Evolutionary conservation across 2,888 invertebrate genomes (phyloP).

Genomic region (Hemaris fuciformis): DNA sequence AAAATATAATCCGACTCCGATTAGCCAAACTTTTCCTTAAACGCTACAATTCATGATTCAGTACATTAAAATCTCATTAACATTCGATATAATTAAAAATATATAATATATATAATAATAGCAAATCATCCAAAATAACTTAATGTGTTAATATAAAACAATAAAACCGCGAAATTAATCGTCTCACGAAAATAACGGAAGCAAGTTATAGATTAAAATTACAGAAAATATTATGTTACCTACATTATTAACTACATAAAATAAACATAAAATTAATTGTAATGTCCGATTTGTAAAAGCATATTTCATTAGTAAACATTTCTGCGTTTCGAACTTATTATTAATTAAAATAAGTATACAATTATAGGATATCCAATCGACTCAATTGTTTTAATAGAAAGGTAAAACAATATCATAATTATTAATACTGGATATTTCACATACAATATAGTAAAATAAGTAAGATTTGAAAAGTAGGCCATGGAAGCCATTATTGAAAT

Average conservation of each 20-base stretch:
- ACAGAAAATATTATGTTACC: slow-evolving; percentile 25
- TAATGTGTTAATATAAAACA: slow-evolving; percentile 2
- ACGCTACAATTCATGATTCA: neutral
- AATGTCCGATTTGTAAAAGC: slow-evolving; percentile 27
- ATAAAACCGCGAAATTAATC: slow-evolving; percentile 46
- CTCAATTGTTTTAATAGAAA: too few species aligned
- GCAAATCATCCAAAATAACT: slow-evolving; percentile 8
- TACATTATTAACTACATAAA: slow-evolving; percentile 19
- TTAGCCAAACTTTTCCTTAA: neutral
- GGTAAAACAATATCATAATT: too few species aligned
- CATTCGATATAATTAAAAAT: slow-evolving; percentile 17
- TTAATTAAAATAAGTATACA: too few species aligned
- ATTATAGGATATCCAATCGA: too few species aligned
- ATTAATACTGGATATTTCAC: too few species aligned
- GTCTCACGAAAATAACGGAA: slow-evolving; percentile 70
- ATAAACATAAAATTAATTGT: slow-evolving; percentile 19
- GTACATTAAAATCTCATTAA: neutral
- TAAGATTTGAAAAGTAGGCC: too few species aligned
- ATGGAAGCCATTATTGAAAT: too few species aligned
- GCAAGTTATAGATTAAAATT: slow-evolving; percentile 26
- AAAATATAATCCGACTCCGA: neutral
- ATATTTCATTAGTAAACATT: slow-evolving; percentile 10
- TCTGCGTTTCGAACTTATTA: neutral
- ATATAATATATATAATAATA: too few species aligned
- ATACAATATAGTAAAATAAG: too few species aligned